These are phyloP conservation scores for Lithophane semibrunnea DNA, from an alignment of 2,888 invertebrate species.

Conservation along the genomic window DNA sequence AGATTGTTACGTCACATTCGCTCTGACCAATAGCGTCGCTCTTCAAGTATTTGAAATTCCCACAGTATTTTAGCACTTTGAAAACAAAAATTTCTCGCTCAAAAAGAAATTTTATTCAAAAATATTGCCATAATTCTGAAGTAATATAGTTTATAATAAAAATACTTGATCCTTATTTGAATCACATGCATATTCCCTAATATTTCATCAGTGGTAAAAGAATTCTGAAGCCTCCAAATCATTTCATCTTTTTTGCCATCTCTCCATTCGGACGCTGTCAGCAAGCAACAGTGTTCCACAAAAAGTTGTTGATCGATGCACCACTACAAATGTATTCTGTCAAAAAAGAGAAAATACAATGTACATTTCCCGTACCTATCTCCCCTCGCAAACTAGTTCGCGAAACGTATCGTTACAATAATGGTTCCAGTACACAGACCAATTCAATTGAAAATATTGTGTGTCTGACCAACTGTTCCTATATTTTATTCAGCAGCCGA, in stretches of 20 bases:
- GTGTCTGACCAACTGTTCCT: constrained; percentile 63
- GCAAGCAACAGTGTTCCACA: constrained; percentile 3
- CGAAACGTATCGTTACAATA: constrained; percentile 66
- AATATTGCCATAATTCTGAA: no score
- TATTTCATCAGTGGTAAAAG: not conserved
- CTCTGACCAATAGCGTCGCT: no score
- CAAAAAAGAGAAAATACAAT: constrained; percentile 19
- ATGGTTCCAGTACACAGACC: constrained; percentile 64
- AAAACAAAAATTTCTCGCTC: no score
- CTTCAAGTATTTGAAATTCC: not conserved
- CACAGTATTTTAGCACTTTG: not conserved
- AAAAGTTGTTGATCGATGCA: constrained; percentile 31
- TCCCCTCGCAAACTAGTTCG: constrained; percentile 48
- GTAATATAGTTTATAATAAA: no score
- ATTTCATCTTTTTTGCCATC: not conserved
- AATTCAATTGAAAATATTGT: constrained; percentile 74
- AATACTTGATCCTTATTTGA: no score
- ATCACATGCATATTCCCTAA: no score
- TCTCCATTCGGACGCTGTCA: not conserved
- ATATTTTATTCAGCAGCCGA: constrained; percentile 76
- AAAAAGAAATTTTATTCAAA: no score
- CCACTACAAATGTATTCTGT: constrained; percentile 27
- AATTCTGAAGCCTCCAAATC: not conserved
- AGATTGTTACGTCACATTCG: no score
- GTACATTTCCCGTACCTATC: constrained; percentile 38